These are phyloP conservation scores for Perithous albicinctus DNA, from an alignment of 2,888 invertebrate species.

Conservation along the genomic window DNA sequence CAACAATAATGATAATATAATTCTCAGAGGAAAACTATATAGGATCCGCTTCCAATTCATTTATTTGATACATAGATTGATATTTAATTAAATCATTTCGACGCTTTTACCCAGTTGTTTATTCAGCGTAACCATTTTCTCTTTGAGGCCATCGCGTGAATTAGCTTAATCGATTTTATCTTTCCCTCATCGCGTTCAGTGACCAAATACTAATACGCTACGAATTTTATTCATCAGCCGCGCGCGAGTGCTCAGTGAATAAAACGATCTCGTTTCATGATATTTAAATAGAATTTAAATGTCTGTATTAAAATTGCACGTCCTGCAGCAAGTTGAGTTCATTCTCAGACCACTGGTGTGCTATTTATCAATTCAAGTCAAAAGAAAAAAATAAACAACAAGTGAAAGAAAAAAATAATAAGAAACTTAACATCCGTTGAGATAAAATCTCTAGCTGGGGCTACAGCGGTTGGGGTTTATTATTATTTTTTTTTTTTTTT, in stretches of 20 bases:
- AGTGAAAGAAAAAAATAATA: neutral
- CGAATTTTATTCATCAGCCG: neutral
- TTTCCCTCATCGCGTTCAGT: neutral
- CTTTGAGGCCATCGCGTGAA: neutral
- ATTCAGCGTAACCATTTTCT: neutral
- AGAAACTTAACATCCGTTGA: neutral
- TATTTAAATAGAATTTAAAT: constrained; percentile 13
- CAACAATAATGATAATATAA: neutral
- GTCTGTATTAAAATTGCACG: constrained; percentile 2
- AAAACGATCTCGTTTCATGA: neutral
- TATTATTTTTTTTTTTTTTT: too few relatives aligned
- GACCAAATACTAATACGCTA: constrained; percentile 1
- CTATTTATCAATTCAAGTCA: constrained; percentile 16
- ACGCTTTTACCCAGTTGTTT: neutral
- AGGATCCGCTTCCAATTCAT: neutral
- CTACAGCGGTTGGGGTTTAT: too few relatives aligned
- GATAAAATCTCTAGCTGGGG: neutral
- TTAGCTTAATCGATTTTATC: neutral
- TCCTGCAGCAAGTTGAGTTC: neutral
- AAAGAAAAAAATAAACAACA: neutral
- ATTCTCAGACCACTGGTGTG: neutral
- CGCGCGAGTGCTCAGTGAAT: neutral
- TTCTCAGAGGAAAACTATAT: neutral
- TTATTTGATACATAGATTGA: neutral
- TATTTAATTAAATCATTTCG: neutral